Evolutionary conservation across 2,888 invertebrate species (phyloP).

Genomic region (Sesamia inferens): DNA sequence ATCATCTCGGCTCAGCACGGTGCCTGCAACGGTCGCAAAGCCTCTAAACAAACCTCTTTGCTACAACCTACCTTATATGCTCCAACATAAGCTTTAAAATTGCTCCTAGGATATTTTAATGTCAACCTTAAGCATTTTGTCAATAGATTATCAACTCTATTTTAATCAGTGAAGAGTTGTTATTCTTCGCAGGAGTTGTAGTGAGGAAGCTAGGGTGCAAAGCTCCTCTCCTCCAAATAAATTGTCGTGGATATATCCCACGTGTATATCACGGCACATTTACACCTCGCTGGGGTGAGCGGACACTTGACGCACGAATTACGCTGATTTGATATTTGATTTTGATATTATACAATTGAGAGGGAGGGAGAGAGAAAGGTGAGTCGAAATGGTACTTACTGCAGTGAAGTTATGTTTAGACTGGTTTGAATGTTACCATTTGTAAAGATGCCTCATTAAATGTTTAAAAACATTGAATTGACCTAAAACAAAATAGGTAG

Average conservation of each 20-base stretch:
- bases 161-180: constrained; percentile 23
- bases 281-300: constrained; percentile 77
- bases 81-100: constrained; percentile 65
- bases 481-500: too few species aligned
- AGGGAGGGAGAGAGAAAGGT: background rate
- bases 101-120: constrained; percentile 35
- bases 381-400: background rate
- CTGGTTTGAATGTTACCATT: background rate
- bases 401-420: background rate
- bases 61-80: constrained; percentile 31
- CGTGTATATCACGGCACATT: constrained; percentile 84
- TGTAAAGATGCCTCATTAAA: background rate
- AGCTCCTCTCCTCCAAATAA: constrained; percentile 78
- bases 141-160: constrained; percentile 35
- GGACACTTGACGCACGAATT: constrained; percentile 65
- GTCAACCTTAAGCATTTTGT: constrained; percentile 21
- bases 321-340: constrained; percentile 50
- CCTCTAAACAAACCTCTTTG: constrained; percentile 34
- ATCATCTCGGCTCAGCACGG: constrained; percentile 68
- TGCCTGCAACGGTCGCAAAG: constrained; percentile 55
- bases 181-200: constrained; percentile 47
- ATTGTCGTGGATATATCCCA: constrained; percentile 84
- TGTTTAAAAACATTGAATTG: background rate
- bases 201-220: constrained; percentile 69
- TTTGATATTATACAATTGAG: constrained; percentile 19